These are phyloP conservation scores for Carlito syrichta DNA, from an alignment of 2,113 vertebrate genomes.

Conservation along the genomic window DNA sequence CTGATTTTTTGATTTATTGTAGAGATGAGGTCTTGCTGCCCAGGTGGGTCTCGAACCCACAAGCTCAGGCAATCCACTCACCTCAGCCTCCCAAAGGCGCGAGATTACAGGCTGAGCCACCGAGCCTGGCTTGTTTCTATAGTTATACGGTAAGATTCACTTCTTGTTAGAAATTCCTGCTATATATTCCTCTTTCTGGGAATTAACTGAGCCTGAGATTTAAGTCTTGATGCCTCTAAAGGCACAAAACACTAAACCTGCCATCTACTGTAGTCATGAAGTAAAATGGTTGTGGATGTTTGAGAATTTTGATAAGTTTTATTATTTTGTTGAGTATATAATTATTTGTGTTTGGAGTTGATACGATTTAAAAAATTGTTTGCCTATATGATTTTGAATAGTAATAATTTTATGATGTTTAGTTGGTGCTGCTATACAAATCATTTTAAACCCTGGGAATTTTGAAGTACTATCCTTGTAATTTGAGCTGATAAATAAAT, in stretches of 20 bases:
- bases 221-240: constrained; percentile 14
- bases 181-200: not conserved
- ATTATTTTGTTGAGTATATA: not conserved
- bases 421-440: not conserved
- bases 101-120: too few species aligned
- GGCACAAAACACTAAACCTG: not conserved
- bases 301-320: constrained; percentile 6
- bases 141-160: not conserved
- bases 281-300: not conserved
- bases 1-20: too few species aligned
- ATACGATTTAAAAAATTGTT: not conserved
- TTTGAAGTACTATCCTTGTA: not conserved
- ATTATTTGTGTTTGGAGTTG: not conserved
- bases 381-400: constrained; percentile 4
- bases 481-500: not conserved
- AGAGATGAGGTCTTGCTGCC: too few species aligned
- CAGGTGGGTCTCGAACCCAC: too few species aligned
- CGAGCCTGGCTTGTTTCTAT: not conserved
- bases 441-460: not conserved
- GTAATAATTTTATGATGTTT: constrained; percentile 1
- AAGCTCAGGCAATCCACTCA: too few species aligned
- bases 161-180: not conserved
- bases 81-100: too few species aligned
- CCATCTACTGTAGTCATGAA: not conserved
- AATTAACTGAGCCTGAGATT: not conserved